phyloP scores from a whole-genome alignment of 2,113 vertebrate genomes.

The Edolisoma coerulescens region DNA sequence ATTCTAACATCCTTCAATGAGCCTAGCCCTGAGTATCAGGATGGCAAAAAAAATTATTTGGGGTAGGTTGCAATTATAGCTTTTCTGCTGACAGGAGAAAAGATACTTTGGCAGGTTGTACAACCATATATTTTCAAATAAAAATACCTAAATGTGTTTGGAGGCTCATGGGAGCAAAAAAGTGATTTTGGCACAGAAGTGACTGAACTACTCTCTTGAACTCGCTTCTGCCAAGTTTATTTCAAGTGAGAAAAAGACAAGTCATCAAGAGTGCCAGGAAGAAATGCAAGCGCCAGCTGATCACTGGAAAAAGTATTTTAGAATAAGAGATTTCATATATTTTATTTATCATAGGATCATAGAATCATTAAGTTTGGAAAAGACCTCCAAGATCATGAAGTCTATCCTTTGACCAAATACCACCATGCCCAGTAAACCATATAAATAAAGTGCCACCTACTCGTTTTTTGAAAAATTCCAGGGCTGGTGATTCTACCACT shows the following conservation, averaged over 20 bases:
- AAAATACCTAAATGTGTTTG: not conserved
- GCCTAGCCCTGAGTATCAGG: not conserved
- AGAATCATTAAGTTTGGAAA: not conserved
- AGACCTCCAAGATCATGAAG: not conserved
- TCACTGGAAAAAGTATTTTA: not conserved
- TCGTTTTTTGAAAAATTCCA: not conserved
- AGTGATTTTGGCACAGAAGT: not conserved
- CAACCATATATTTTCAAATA: not conserved
- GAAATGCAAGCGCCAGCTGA: not conserved
- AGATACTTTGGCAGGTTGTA: not conserved
- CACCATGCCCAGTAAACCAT: not conserved
- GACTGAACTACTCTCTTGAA: not conserved
- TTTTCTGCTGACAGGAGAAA: not conserved
- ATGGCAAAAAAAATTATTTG: not conserved
- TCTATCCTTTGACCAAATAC: not conserved
- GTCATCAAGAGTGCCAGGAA: not conserved
- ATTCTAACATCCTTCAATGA: not conserved
- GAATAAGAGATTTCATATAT: not conserved
- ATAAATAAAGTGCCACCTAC: not conserved
- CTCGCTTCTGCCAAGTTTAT: not conserved
- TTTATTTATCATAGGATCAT: not conserved
- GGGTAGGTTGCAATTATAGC: not conserved
- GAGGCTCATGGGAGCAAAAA: not conserved
- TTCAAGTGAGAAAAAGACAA: not conserved
- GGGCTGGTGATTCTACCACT: not conserved